phyloP scores from a whole-genome alignment of 2,113 vertebrate species.

The Nyctereutes procyonoides region DNA sequence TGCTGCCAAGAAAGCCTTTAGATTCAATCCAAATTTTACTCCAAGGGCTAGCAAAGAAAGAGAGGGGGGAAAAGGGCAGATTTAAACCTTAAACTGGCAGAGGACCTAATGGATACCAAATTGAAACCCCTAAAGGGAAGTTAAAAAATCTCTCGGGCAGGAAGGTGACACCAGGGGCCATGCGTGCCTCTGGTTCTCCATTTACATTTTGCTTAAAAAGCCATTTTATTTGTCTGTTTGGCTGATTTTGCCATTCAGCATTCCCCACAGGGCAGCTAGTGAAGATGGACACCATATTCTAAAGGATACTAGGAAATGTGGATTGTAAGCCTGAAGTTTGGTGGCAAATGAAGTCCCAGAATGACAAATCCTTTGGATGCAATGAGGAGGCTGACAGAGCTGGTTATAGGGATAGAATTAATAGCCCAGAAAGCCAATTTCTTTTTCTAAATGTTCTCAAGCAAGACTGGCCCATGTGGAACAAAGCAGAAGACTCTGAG shows the following conservation, averaged over 20 bases:
- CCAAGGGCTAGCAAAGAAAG: background rate
- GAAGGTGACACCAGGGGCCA: background rate
- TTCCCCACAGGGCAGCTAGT: background rate
- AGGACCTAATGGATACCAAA: slow-evolving; percentile 53
- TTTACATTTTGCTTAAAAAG: background rate
- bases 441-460: background rate
- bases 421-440: background rate
- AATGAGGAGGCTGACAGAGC: background rate
- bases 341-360: background rate
- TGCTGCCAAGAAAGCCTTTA: background rate
- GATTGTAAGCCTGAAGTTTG: background rate
- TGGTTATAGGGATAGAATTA: background rate
- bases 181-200: background rate
- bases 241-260: background rate
- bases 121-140: background rate
- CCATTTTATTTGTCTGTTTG: background rate
- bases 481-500: background rate
- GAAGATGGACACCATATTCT: background rate
- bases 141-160: background rate
- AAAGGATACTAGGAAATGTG: background rate
- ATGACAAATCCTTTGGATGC: background rate
- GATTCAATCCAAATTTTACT: background rate
- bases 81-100: background rate
- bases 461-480: background rate
- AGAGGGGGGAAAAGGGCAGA: background rate